Conservation (phyloP, 1,140 invertebrate genomes). For the Bombus breviceps region DNA sequence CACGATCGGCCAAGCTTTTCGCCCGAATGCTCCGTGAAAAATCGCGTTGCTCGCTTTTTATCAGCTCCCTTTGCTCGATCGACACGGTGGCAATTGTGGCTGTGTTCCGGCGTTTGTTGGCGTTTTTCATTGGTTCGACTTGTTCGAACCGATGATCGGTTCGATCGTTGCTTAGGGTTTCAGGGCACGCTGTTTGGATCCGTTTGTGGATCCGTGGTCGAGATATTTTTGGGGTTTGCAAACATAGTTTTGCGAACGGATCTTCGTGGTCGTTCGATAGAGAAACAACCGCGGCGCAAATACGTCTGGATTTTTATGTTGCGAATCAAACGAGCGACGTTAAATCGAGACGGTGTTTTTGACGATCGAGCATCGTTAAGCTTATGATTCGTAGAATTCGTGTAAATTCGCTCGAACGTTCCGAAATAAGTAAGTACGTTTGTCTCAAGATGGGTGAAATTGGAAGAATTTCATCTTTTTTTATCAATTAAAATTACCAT, state of each 20-base stretch:
- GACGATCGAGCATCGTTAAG: too few relatives aligned
- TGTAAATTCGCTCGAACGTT: too few relatives aligned
- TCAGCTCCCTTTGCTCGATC: neutral
- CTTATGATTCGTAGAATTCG: too few relatives aligned
- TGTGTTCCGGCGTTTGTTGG: too few relatives aligned
- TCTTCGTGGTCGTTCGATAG: too few relatives aligned
- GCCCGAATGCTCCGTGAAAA: neutral
- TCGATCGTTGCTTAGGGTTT: neutral
- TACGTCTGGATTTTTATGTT: neutral
- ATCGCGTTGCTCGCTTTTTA: neutral
- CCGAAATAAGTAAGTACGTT: too few relatives aligned
- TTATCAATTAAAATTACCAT: too few relatives aligned
- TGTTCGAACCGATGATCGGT: too few relatives aligned
- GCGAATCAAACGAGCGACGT: neutral
- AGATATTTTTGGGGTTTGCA: too few relatives aligned
- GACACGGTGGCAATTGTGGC: neutral
- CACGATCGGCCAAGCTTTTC: slow-evolving; percentile 14
- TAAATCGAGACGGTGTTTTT: accelerated
- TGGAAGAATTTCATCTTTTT: too few relatives aligned
- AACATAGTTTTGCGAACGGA: neutral
- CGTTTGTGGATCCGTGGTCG: neutral
- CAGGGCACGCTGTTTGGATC: neutral
- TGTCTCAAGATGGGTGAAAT: too few relatives aligned
- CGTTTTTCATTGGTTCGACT: neutral
- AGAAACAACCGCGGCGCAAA: neutral